phyloP scores from a whole-genome alignment of 2,113 vertebrate genomes.

The Capreolus pygargus region DNA sequence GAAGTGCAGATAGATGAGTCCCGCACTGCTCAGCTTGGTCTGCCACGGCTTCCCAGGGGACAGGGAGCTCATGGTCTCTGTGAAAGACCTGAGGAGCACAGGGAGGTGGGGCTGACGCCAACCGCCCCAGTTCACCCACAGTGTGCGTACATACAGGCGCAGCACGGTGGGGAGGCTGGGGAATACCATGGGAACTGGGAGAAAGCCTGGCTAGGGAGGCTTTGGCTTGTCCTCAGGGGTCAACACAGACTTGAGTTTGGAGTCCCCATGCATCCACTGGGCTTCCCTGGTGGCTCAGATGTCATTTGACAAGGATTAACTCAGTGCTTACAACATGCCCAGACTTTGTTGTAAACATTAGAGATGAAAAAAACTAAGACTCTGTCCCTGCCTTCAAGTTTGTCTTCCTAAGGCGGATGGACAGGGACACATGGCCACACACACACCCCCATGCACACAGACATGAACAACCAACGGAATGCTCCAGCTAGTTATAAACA shows the following conservation, averaged over 20 bases:
- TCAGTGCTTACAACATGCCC: background rate
- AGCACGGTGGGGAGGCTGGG: too few relatives aligned
- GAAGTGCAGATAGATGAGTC: constrained; percentile 93
- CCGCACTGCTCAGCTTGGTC: constrained; percentile 96
- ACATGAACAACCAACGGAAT: background rate
- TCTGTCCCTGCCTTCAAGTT: background rate
- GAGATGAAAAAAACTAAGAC: background rate
- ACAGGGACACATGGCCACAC: background rate
- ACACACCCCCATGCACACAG: background rate
- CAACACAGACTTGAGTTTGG: background rate
- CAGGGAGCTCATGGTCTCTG: constrained; percentile 88
- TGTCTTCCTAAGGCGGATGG: background rate
- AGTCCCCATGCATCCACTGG: background rate
- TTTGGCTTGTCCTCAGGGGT: background rate
- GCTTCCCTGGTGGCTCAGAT: background rate
- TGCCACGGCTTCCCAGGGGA: constrained; percentile 90
- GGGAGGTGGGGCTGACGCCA: background rate
- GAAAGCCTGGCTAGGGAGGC: background rate
- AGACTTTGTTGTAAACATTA: background rate
- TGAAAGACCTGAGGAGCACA: constrained; percentile 85
- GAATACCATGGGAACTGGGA: background rate
- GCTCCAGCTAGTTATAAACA: background rate
- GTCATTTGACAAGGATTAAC: background rate
- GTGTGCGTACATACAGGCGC: accelerated
- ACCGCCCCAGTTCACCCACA: accelerated